Base-by-base conservation (phyloP, 1,140 invertebrate species). In the Hycleus phaleratus region DNA sequence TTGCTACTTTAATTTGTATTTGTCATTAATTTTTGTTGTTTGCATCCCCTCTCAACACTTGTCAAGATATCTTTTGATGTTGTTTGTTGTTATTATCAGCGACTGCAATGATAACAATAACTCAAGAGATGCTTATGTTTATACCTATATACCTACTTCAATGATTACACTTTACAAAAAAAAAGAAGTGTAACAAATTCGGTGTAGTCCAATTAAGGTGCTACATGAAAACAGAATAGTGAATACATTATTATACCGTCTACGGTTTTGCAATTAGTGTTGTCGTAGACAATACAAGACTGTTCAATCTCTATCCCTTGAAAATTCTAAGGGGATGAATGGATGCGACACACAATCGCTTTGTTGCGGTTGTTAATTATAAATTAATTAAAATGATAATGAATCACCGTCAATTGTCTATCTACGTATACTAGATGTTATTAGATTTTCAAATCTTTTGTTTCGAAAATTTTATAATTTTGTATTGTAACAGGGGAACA, bases 331-430 rank as follows among this genome's bases (percentile, higher is more conserved):
- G 10, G 9, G 40, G 9, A 42, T 42, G 9, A 42, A 42, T 55
- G 52, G 45, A 46, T 55, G 38, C 52, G 44, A 46, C 44, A 39
- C 48, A 56, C 63, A 65, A 65, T 60, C 58, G 63, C 63, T 65
- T 65, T 65, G 63, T 65, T 65, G 63, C 63, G 61, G 63, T 62
- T 62, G 60, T 65, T 65, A 62, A 65, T 65, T 65, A 62, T 65
- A 53, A 60, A 65, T 65, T 65, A 65, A 65, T 65, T 65, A 65
- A 65, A 65, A 65, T 65, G 59, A 63, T 65, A 60, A 65, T 65
- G 63, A 65, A 65, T 65, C 60, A 62, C 61, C 61, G 59, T 58
- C 63, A 59, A 65, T 63, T 65, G 55, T 60, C 63, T 58, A 62
- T 58, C 55, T 65, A 62, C 59, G 56, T 47, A 56, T 57, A 60